Base-by-base conservation (phyloP, 2,113 vertebrate species). In the Takifugu flavidus region DNA sequence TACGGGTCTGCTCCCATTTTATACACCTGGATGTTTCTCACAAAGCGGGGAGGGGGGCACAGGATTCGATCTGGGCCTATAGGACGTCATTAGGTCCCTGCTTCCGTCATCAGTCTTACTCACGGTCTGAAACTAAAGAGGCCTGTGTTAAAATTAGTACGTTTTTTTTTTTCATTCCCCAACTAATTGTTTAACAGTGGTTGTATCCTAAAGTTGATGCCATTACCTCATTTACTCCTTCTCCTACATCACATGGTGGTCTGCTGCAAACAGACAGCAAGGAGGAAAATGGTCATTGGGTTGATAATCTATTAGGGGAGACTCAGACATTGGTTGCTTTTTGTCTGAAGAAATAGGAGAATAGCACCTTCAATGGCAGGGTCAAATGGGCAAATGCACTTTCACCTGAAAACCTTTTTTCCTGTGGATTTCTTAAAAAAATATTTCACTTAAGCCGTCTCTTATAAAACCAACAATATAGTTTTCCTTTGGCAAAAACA, bases 21-120 rank as follows among this genome's bases (percentile, higher is more conserved):
- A 96, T 98, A 95, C 80, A 84, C 83, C 84, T 87, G 75, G 79
- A 64, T 70, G 74, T 67, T 89, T 81, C 85, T 72, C 71, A 67
- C 64, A 47, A 55, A 72, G 88, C 76, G 70, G 84, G 82, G 13
- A 78, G 62, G 44, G 80, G 88, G 80, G 74, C 65, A 20, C 55
- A 49, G 67, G 74, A 82, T 80, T 84, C 62, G 58, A 83, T 90
- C 86, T 86, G 73, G 77, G 69, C 70, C 58, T 78, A 20, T 20
- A 78, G 91, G 91, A 96, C 94, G 95, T 98, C 95, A 96, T 89
- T 66, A 65, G 85, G 76, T 93, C 90, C 83, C 90, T 84, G 89
- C 83, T 86, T 88, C 82, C 90, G 89, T 91, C 90, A 91, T 78
- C 75, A 87, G 80, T 80, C 82, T 90, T 86, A 83, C 75, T 89